phyloP scores from a whole-genome alignment of 1,140 invertebrate species.

The Heliconius hewitsoni region DNA sequence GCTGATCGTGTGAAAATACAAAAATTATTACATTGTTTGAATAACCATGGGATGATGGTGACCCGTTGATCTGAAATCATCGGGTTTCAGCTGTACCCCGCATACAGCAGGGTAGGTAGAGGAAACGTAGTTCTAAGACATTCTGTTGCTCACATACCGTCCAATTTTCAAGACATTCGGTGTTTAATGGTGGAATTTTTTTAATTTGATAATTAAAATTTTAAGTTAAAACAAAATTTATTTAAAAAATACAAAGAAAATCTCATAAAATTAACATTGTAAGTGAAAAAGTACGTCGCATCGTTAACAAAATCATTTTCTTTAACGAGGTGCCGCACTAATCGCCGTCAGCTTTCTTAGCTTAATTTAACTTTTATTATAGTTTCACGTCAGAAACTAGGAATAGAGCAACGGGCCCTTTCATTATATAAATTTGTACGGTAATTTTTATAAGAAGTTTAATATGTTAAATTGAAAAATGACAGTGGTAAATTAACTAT shows the following conservation, averaged over 20 bases:
- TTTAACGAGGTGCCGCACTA: conserved; percentile 17
- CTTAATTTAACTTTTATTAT: conserved; percentile 13
- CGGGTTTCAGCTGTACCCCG: not conserved
- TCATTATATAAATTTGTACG: not conserved
- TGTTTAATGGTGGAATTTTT: too few species aligned
- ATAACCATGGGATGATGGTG: not conserved
- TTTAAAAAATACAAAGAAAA: not conserved
- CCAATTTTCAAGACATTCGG: too few species aligned
- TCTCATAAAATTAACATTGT: conserved; percentile 1
- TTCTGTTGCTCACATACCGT: not conserved
- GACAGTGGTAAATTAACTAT: too few species aligned
- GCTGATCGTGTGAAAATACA: not conserved
- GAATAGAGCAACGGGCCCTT: not conserved
- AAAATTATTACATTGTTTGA: not conserved
- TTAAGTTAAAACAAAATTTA: not conserved
- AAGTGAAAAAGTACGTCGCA: conserved; percentile 10
- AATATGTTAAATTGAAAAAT: too few species aligned
- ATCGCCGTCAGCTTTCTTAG: conserved; percentile 17
- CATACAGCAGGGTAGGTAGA: not conserved
- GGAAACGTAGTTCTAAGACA: not conserved
- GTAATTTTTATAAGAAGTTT: not conserved
- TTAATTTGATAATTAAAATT: too few species aligned
- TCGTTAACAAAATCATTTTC: conserved; percentile 16
- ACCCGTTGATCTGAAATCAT: not conserved
- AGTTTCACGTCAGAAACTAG: not conserved